Percentiles rank a stretch among this genome's conserved stretches.
Conservation (phyloP, 2,797 vertebrate species). For the Phrynocephalus vlangalii region DNA sequence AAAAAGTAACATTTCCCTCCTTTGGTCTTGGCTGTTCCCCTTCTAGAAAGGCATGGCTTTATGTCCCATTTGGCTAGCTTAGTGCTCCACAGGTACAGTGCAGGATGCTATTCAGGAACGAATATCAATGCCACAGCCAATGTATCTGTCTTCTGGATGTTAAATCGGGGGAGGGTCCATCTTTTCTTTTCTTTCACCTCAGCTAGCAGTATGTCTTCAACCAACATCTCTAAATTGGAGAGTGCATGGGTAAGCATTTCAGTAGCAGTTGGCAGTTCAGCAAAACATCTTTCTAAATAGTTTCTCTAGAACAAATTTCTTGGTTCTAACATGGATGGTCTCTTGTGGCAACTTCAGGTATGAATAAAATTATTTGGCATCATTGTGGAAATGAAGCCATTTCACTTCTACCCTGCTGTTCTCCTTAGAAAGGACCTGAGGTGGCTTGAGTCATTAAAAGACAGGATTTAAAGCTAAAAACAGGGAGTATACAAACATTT, state of each 20-base stretch:
- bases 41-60: too few relatives aligned
- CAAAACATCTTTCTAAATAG: neutral
- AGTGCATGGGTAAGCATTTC: neutral
- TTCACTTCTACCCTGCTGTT: neutral
- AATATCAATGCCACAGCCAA: neutral
- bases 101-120: too few relatives aligned
- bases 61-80: too few relatives aligned
- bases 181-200: neutral
- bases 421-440: too few relatives aligned
- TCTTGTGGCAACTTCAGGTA: neutral
- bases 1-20: too few relatives aligned
- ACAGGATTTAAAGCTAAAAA: too few relatives aligned
- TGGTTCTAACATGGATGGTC: neutral
- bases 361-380: neutral
- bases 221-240: neutral
- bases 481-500: too few relatives aligned
- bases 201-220: neutral
- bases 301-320: neutral
- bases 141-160: neutral
- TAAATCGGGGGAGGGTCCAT: neutral
- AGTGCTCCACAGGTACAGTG: too few relatives aligned
- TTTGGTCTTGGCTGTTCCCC: too few relatives aligned
- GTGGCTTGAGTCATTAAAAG: too few relatives aligned
- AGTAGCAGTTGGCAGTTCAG: neutral
- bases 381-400: neutral